Evolutionary conservation across 2,113 vertebrate genomes (phyloP), one percentile per base, ranked within the genome.

Genomic region (Engraulis encrasicolus): DNA sequence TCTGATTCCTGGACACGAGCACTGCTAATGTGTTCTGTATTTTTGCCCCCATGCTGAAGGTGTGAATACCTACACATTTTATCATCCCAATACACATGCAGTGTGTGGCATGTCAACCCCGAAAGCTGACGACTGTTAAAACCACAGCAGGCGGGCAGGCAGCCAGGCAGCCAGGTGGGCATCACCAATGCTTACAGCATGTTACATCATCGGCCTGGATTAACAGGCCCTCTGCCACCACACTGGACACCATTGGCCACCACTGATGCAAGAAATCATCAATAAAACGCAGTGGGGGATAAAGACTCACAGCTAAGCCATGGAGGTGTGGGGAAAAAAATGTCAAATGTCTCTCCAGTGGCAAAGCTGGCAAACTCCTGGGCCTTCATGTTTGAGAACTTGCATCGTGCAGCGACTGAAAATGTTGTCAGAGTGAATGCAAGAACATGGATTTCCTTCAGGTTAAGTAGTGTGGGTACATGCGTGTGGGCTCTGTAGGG

Each of bases 191-290:
- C 40, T 18, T 45, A 34, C 66, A 48, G 15, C 17, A 14, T 14
- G 66, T 27, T 48, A 49, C 58, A 45, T 34, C 37, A 23, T 48
- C 17, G 50, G 23, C 11, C 38, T 17, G 27, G 20, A 37, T 74
- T 7, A 74, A 18, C 20, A 45, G 61, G 34, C 4, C 31, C 12
- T 54, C 11, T 81, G 4, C 2, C 17, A 1, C 66, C 5, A 14
- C 23, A 14, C 23, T 74, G 66, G 66, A 74, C 66, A 34, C 66
- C n/a, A n/a, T n/a, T 34, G 66, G 66, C 12, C 27, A n/a, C n/a
- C n/a, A 74, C 27, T 74, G 66, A 74, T 74, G 66, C 66, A 74
- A 74, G 66, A 74, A 15, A 31, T 34, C 17, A 14, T 74, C 66
- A 74, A 34, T 74, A 27, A 74, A 66, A 17, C 12, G 66, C 27